Percentiles rank a stretch among this genome's conserved stretches.
Conservation (phyloP, 2,113 vertebrate species). For the Oostethus manadensis region DNA sequence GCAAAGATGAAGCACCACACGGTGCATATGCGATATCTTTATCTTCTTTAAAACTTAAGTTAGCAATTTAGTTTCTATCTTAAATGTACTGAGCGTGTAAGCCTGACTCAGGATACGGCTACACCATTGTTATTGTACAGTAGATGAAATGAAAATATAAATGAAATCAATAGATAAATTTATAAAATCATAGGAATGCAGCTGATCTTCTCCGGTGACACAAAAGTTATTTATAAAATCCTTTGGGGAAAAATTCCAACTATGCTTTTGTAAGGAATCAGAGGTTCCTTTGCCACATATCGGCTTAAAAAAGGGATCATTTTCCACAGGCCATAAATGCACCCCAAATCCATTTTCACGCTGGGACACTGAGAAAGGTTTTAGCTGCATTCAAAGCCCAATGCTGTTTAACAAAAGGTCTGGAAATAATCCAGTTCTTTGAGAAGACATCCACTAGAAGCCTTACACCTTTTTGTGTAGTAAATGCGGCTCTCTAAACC, state of each 20-base stretch:
- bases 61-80: constrained; percentile 26
- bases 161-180: background rate
- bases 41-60: constrained; percentile 11
- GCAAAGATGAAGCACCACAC: constrained; percentile 18
- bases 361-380: constrained; percentile 29
- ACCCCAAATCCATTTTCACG: constrained; percentile 36
- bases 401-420: constrained; percentile 39
- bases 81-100: constrained; percentile 15
- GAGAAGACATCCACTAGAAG: constrained; percentile 16
- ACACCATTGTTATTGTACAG: too few relatives aligned
- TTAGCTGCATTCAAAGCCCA: constrained; percentile 48
- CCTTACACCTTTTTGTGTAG: constrained; percentile 22
- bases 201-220: background rate
- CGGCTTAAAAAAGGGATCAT: constrained; percentile 13
- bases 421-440: constrained; percentile 46
- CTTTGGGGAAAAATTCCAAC: background rate
- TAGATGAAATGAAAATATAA: too few relatives aligned
- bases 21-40: constrained; percentile 12
- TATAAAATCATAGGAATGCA: constrained; percentile 21
- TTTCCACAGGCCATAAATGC: constrained; percentile 27
- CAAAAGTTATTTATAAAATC: background rate
- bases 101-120: constrained; percentile 23
- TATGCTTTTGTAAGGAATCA: background rate
- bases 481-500: constrained; percentile 26
- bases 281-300: constrained; percentile 7